phyloP scores from a whole-genome alignment of 2,797 vertebrate genomes.

The Nyctibius grandis region DNA sequence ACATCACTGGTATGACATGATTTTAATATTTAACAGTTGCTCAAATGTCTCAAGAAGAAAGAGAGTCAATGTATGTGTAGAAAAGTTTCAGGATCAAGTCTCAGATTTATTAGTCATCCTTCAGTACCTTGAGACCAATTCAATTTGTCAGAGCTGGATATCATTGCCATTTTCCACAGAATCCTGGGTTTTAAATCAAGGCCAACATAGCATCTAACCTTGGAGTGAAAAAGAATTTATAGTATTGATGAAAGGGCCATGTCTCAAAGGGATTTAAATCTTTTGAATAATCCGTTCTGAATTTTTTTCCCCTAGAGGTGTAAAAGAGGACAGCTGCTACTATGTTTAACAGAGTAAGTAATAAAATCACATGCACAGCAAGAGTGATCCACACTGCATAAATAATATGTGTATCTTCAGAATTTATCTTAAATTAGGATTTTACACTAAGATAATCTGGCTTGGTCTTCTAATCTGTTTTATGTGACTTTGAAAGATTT shows the following conservation, averaged over 20 bases:
- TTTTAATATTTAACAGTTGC: conserved; percentile 54
- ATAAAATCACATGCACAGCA: background rate
- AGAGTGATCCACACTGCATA: background rate
- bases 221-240: conserved; percentile 69
- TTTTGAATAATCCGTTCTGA: conserved; percentile 68
- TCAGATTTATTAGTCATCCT: conserved; percentile 72
- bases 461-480: background rate
- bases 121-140: conserved; percentile 68
- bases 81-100: conserved; percentile 59
- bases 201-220: conserved; percentile 57
- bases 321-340: conserved; percentile 37
- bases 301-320: background rate
- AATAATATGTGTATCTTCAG: background rate
- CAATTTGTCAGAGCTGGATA: conserved; percentile 70
- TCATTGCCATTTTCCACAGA: conserved; percentile 67
- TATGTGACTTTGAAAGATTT: background rate
- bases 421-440: background rate
- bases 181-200: conserved; percentile 70
- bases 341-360: conserved; percentile 22
- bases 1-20: conserved; percentile 2
- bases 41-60: conserved; percentile 45
- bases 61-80: background rate
- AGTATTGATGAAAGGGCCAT: conserved; percentile 39
- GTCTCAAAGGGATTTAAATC: conserved; percentile 66
- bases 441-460: background rate